Conservation (phyloP, 1,140 invertebrate genomes). For the Wasmannia auropunctata region DNA sequence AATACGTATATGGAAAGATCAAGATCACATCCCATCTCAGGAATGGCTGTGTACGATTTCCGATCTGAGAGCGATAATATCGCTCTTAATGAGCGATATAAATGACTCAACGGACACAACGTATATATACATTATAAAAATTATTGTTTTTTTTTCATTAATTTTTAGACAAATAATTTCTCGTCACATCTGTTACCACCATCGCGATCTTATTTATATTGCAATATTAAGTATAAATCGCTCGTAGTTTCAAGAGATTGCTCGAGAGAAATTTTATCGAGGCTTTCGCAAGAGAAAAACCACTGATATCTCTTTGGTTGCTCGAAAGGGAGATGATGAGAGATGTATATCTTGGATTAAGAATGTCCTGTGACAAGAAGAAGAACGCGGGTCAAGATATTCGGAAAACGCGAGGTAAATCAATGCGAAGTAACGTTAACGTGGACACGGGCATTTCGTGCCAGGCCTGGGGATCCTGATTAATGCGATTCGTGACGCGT, state of each 20-base stretch:
- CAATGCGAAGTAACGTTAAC: constrained; percentile 49
- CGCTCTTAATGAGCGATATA: not conserved
- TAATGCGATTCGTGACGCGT: constrained; percentile 73
- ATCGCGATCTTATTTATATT: not conserved
- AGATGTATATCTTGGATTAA: not conserved
- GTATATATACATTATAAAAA: not conserved
- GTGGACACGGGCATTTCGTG: constrained; percentile 67
- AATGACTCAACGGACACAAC: not conserved
- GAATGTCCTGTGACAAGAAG: not conserved
- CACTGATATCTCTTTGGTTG: not conserved
- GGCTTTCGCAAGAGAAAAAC: not conserved
- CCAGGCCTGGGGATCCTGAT: constrained; percentile 73
- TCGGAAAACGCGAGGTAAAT: constrained; percentile 69
- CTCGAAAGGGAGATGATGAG: not conserved
- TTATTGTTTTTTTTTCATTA: not conserved
- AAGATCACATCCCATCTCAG: not conserved
- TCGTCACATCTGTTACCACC: not conserved
- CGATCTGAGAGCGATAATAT: constrained; percentile 27
- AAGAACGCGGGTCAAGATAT: constrained; percentile 42
- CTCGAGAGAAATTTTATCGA: not conserved
- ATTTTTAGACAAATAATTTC: not conserved
- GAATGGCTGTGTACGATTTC: not conserved
- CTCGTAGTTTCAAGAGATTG: not conserved
- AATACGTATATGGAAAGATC: constrained; percentile 9
- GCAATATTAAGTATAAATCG: not conserved